Evolutionary conservation across 2,888 invertebrate genomes (phyloP), one percentile per base, ranked within the genome.

Genomic region (Venusia cambrica): DNA sequence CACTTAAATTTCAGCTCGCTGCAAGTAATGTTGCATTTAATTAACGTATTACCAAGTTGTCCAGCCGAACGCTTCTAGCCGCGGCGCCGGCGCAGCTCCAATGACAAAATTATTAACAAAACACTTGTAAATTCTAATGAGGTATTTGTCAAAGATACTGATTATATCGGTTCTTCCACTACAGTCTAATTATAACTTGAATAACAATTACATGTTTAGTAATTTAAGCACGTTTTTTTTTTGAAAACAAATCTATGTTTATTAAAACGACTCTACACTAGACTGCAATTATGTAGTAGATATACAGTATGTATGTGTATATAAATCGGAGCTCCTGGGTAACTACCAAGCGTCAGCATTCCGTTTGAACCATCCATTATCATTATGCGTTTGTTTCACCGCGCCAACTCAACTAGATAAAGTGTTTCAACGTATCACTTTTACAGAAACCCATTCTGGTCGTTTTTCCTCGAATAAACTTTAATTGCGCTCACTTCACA

Each of bases 21-120:
- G 13, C 9, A 30, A 45, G 35, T 48, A 53, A 51, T 18, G 20
- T 50, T 47, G 44, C 36, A 70, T 70, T 65, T 64, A 55, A 65
- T 70, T 69, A 64, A 60, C 63, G 68, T 69, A 70, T 68, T 51
- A 55, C n/a, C n/a, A n/a, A n/a, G 50, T 57, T 31, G 50, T 43
- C 39, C 35, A 49, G 54, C 45, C 30, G 19, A 54, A 38, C 43
- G 38, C 36, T 45, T 38, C 37, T 44, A 45, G 40, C 52, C 16
- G 44, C 47, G 48, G 31, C 48, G 40, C 39, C 47, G 48, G 31
- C 48, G 40, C 39, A 35, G 42, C 52, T 48, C 39, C 39, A 51
- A 48, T 51, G 29, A 52, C 47, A 53, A 51, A 50, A 50, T 53
- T 59, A 48, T 58, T 57, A 51, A 51, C 45, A 38, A 45, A 48